A percentile compares a stretch with the other conserved stretches of the same genome.
Evolutionary conservation across 2,888 invertebrate genomes (phyloP).

Genomic region (Trissolcus japonicus): DNA sequence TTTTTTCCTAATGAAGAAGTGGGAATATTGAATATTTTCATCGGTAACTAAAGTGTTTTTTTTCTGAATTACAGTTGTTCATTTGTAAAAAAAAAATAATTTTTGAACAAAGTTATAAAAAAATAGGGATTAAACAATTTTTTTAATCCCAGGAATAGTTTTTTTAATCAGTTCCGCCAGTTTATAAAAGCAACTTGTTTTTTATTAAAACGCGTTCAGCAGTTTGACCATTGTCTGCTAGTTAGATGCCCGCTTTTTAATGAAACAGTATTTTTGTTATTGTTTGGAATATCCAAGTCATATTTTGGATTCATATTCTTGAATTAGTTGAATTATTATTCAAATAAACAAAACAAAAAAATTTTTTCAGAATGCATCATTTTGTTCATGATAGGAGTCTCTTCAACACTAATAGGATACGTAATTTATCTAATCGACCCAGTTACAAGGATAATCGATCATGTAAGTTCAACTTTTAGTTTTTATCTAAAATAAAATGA

Average conservation of each 20-base stretch:
- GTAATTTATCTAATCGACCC: constrained; percentile 71
- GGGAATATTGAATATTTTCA: neutral
- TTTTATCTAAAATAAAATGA: no score
- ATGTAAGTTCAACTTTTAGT: constrained; percentile 18
- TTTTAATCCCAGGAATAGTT: no score
- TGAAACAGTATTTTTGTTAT: neutral
- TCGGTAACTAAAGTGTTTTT: neutral
- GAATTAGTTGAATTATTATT: neutral
- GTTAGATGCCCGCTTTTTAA: no score
- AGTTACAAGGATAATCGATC: constrained; percentile 63
- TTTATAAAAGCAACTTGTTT: neutral
- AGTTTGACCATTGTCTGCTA: no score
- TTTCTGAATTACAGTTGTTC: no score
- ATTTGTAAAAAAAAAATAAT: no score
- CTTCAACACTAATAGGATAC: constrained; percentile 68
- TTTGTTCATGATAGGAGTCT: constrained; percentile 70
- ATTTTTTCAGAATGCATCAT: constrained; percentile 73
- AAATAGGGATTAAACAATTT: no score
- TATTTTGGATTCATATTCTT: neutral
- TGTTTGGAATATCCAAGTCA: neutral
- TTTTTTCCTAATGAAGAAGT: neutral
- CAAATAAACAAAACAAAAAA: neutral
- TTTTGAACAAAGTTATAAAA: neutral
- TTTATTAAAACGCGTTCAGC: neutral
- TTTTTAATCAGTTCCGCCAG: no score